Percentiles rank a stretch among this genome's conserved stretches.
Conservation (phyloP, 2,113 vertebrate species). For the Dromaius novaehollandiae region DNA sequence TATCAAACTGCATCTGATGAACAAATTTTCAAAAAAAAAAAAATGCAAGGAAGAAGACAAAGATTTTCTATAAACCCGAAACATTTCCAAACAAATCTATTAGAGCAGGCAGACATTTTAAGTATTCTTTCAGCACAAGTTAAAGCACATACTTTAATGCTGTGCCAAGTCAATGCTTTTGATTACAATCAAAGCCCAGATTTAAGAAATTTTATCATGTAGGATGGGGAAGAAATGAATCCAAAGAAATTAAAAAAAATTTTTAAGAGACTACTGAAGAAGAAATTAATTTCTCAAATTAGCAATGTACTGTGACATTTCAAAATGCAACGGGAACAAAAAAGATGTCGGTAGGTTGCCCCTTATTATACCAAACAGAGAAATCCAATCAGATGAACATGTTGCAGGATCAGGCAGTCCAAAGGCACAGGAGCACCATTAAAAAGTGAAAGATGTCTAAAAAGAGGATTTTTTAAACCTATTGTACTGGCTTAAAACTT, state of each 20-base stretch:
- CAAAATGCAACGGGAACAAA: constrained; percentile 6
- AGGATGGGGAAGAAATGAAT: background rate
- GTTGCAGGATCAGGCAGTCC: constrained; percentile 34
- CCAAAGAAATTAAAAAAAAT: background rate
- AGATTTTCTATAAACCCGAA: background rate
- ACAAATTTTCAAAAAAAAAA: background rate
- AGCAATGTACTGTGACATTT: background rate
- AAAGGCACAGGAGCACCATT: background rate
- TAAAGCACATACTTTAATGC: background rate
- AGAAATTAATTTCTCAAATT: constrained; percentile 54
- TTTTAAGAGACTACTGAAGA: background rate
- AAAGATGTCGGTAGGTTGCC: constrained; percentile 42
- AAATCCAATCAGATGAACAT: constrained; percentile 65
- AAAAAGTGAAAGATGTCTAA: constrained; percentile 18
- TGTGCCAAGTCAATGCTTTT: background rate
- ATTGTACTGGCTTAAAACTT: constrained; percentile 10
- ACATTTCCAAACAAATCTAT: background rate
- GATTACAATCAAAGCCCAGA: constrained; percentile 8
- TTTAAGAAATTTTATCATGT: background rate
- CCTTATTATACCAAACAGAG: constrained; percentile 49
- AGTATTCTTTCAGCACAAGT: background rate
- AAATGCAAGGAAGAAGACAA: background rate
- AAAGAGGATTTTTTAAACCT: constrained; percentile 46
- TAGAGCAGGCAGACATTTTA: constrained; percentile 1
- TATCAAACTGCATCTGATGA: background rate